A percentile compares a stretch with the other conserved stretches of the same genome.
Conservation (phyloP, 2,113 vertebrate genomes). For the Nycticryphes semicollaris region DNA sequence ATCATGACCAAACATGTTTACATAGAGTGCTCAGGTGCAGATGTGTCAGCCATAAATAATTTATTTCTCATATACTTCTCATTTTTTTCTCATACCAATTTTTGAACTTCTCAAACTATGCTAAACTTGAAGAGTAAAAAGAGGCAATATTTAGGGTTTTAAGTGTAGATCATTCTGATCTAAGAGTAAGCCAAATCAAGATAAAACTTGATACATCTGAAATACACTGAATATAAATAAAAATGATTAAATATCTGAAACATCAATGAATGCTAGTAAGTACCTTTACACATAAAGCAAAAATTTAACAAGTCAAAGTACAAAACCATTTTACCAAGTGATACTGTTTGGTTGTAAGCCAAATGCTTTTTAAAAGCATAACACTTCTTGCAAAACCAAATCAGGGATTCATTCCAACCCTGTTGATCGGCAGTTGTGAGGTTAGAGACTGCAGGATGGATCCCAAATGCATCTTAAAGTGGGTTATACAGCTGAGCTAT, state of each 20-base stretch:
- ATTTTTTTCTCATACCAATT: neutral
- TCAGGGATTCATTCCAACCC: neutral
- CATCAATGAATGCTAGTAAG: neutral
- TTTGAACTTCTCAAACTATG: neutral
- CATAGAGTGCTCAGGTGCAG: neutral
- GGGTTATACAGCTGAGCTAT: neutral
- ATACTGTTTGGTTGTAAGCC: neutral
- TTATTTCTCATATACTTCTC: neutral
- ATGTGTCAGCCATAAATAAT: neutral
- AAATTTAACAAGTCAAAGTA: neutral
- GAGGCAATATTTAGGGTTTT: neutral
- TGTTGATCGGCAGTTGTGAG: neutral
- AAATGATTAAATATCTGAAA: neutral
- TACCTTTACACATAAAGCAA: neutral
- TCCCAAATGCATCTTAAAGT: neutral
- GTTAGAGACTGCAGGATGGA: neutral
- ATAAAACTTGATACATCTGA: neutral
- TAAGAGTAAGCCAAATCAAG: neutral
- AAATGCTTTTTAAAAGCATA: neutral
- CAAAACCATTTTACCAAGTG: neutral
- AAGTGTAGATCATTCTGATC: neutral
- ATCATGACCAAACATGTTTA: neutral
- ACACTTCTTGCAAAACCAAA: neutral
- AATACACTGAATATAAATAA: neutral
- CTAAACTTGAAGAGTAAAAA: neutral